phyloP scores from a whole-genome alignment of 2,888 invertebrate genomes.

The Aphidoletes aphidimyza region DNA sequence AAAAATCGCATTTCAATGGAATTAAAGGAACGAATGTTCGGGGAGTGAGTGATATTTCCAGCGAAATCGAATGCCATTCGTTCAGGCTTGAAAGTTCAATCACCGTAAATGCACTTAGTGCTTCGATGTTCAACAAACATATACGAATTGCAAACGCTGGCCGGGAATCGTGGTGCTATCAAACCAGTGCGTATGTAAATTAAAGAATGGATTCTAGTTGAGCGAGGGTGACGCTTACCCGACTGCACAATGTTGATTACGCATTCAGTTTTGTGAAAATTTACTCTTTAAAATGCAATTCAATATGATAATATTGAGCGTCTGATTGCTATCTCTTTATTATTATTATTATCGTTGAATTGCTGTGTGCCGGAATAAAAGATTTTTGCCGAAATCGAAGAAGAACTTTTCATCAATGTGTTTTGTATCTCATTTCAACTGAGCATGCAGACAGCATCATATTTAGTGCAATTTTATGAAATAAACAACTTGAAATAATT shows the following conservation, averaged over 20 bases:
- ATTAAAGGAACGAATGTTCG: background rate
- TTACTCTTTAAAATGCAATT: conserved; percentile 26
- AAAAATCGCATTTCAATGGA: background rate
- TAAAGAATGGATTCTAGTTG: background rate
- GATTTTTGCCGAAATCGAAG: background rate
- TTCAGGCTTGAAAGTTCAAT: background rate
- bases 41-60: conserved; percentile 19
- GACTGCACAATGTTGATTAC: conserved; percentile 17
- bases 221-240: background rate
- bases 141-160: background rate
- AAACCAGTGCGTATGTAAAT: background rate
- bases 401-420: background rate
- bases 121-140: background rate
- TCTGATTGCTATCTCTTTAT: conserved; percentile 23
- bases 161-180: conserved; percentile 17
- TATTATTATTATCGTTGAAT: conserved; percentile 33
- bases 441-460: background rate
- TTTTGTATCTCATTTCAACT: too few relatives aligned
- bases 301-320: background rate
- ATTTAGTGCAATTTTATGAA: background rate
- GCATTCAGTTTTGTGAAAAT: conserved; percentile 39
- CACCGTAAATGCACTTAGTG: conserved; percentile 45
- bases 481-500: background rate
- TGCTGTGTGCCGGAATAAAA: background rate
- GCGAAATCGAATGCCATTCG: background rate